Evolutionary conservation across 2,113 vertebrate species (phyloP).

Genomic region (Proterorhinus semilunaris): DNA sequence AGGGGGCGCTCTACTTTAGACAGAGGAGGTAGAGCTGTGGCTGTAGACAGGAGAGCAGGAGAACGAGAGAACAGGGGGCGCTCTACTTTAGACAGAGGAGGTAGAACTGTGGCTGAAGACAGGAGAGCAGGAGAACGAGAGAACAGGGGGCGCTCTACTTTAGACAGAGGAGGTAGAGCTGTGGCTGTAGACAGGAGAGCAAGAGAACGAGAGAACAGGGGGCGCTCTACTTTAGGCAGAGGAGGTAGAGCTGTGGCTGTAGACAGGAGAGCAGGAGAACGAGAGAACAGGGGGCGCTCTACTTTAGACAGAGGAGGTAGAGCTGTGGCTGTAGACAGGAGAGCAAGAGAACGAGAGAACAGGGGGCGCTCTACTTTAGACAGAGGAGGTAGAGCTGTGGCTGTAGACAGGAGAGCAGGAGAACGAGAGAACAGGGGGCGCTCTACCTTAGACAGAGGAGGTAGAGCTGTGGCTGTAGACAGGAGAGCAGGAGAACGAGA

Average conservation of each 20-base stretch:
- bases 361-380: too few relatives aligned
- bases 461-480: conserved; percentile 45
- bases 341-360: too few relatives aligned
- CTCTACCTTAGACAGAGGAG: not conserved
- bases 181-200: too few relatives aligned
- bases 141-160: too few relatives aligned
- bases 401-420: too few relatives aligned
- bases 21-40: not conserved
- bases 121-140: too few relatives aligned
- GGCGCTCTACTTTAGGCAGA: too few relatives aligned
- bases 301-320: conserved; percentile 1
- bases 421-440: too few relatives aligned
- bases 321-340: conserved; percentile 35
- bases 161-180: too few relatives aligned
- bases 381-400: too few relatives aligned
- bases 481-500: not conserved
- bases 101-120: conserved; percentile 33
- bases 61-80: not conserved
- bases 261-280: not conserved
- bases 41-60: not conserved
- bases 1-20: too few relatives aligned
- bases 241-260: conserved; percentile 48
- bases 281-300: not conserved
- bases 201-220: too few relatives aligned
- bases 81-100: not conserved